Base-by-base conservation (phyloP, 2,113 vertebrate species). In the Malaclemys terrapin region DNA sequence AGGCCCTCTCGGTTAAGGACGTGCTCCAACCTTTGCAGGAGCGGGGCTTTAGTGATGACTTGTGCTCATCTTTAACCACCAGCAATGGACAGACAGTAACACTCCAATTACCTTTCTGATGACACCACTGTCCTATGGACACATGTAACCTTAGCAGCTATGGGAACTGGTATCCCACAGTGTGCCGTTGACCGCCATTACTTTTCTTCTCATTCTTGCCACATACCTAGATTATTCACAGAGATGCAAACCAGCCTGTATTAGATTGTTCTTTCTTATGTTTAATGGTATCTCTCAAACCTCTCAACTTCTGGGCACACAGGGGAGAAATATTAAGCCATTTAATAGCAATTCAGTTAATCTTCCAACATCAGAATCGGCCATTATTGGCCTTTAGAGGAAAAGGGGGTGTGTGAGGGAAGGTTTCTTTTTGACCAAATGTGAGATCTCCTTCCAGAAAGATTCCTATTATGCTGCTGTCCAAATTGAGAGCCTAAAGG, bases 361-460 rank as follows among this genome's bases (percentile, higher is more conserved):
- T 88, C 83, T 96, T 96, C 94, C 76, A 3, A 95, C 85, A 93
- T 69, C 90, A 85, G 89, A 96, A 95, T 95, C 94, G 96, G 91
- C 93, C 93, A 95, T 97, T 96, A 95, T 89, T 95, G 92, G 91
- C 88, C 96, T 96, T 94, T 82, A 95, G 87, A 95, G 89, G 80
- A 50, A 97, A 94, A 95, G 42, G 92, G 85, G 82, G 78, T 91
- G 94, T 95, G 91, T 88, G 83, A 83, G 94, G 93, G 96, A 29
- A 0, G 92, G 87, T 47, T 89, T 96, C 96, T 96, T 91, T 95
- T 84, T 84, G 59, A 90, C 82, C 95, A 88, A 79, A 93, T 81
- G 45, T 92, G 54, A 75, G 89, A 53, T 93, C 47, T 93, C 87
- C 50, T 86, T 95, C 92, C 82, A 93, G 42, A 97, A 95, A 95